Conservation (phyloP, 2,797 vertebrate genomes). For the Microctenopoma stevenorrisi region DNA sequence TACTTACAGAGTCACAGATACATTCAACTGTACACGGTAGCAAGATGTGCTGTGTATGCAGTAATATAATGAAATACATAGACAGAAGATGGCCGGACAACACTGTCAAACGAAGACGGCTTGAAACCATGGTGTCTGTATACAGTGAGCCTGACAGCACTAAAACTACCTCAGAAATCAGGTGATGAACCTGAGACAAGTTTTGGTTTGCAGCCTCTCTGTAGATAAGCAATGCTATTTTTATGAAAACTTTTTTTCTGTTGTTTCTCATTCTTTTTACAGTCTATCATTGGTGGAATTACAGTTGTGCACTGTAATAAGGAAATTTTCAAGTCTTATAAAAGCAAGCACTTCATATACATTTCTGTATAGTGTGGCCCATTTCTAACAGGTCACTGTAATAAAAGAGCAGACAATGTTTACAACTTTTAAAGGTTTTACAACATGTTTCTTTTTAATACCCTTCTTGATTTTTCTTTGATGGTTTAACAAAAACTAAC, state of each 20-base stretch:
- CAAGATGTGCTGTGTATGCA: neutral
- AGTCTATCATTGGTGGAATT: too few species aligned
- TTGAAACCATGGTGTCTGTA: conserved; percentile 13
- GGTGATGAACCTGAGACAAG: neutral
- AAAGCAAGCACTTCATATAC: too few species aligned
- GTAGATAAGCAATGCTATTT: neutral
- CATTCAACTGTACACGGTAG: conserved; percentile 1
- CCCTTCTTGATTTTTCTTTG: too few species aligned
- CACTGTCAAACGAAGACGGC: neutral
- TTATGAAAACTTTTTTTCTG: neutral
- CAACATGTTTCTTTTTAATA: too few species aligned
- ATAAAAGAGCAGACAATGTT: too few species aligned
- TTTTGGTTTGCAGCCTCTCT: conserved; percentile 5
- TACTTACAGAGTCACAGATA: neutral
- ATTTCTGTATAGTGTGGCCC: too few species aligned
- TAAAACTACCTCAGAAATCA: conserved; percentile 4
- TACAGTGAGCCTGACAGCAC: neutral
- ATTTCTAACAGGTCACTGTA: too few species aligned
- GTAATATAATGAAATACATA: neutral
- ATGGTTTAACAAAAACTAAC: too few species aligned
- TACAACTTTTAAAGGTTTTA: too few species aligned
- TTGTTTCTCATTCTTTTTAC: too few species aligned
- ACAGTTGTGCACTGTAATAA: too few species aligned
- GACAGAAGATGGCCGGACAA: neutral
- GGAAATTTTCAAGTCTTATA: too few species aligned